phyloP scores from a whole-genome alignment of 2,113 vertebrate species.

The Halichoeres trimaculatus region DNA sequence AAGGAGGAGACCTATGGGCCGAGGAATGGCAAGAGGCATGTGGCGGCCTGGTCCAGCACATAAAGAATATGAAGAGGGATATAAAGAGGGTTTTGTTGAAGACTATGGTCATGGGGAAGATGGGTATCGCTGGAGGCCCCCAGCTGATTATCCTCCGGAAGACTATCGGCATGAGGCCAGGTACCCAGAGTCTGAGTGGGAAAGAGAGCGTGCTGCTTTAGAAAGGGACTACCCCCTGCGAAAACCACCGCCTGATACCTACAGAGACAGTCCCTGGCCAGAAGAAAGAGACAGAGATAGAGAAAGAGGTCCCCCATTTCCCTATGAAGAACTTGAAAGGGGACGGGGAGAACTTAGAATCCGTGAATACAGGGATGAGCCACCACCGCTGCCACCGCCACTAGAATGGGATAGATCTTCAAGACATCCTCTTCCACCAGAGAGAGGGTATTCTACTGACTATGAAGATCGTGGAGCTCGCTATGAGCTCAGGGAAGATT shows the following conservation, averaged over 20 bases:
- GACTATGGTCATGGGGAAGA: slow-evolving; percentile 85
- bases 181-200: slow-evolving; percentile 87
- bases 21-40: slow-evolving; percentile 79
- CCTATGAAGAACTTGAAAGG: slow-evolving; percentile 86
- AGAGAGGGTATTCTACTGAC: slow-evolving; percentile 72
- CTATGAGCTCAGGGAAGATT: slow-evolving; percentile 78
- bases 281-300: slow-evolving; percentile 85
- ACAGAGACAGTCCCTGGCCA: slow-evolving; percentile 88
- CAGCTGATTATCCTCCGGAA: slow-evolving; percentile 82
- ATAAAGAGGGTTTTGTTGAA: slow-evolving; percentile 60
- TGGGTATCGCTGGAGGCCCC: slow-evolving; percentile 82
- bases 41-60: slow-evolving; percentile 81
- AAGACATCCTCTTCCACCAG: slow-evolving; percentile 60
- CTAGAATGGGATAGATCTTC: slow-evolving; percentile 89
- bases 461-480: slow-evolving; percentile 75
- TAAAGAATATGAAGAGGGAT: slow-evolving; percentile 72
- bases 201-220: slow-evolving; percentile 80
- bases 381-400: slow-evolving; percentile 77
- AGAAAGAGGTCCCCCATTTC: slow-evolving; percentile 82
- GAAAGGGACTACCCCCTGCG: slow-evolving; percentile 87
- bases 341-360: slow-evolving; percentile 89
- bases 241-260: slow-evolving; percentile 87
- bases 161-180: slow-evolving; percentile 87
- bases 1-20: slow-evolving; percentile 81
- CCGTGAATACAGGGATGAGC: slow-evolving; percentile 88